Evolutionary conservation across 92 coral and sea anemone genomes (phyloP).

Genomic region (Paragorgia papillata): DNA sequence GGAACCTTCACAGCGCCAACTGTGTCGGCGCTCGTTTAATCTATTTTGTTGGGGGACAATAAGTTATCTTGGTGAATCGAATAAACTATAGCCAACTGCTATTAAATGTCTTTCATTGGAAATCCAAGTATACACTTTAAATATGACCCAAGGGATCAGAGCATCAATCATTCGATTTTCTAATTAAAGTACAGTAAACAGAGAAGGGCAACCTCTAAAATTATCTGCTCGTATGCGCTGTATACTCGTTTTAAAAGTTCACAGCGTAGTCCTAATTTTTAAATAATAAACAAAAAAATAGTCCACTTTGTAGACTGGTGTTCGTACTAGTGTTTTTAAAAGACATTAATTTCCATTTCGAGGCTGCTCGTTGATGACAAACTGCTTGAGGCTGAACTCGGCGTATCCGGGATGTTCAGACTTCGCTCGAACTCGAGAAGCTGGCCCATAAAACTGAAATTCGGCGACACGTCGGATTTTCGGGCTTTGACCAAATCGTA

Average conservation of each 20-base stretch:
- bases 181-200: conserved; percentile 1
- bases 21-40: conserved; percentile 22
- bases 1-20: not conserved
- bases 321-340: no score
- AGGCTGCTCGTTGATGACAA: conserved; percentile 78
- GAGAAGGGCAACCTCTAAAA: conserved; percentile 51
- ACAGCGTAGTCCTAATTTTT: no score
- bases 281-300: no score
- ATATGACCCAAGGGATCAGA: not conserved
- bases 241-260: conserved; percentile 9
- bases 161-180: conserved; percentile 30
- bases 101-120: conserved; percentile 35
- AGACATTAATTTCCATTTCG: conserved; percentile 69
- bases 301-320: no score
- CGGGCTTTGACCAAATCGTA: conserved; percentile 96
- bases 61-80: conserved; percentile 26
- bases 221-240: conserved; percentile 32
- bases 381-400: conserved; percentile 81
- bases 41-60: conserved; percentile 25
- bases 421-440: conserved; percentile 90
- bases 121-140: not conserved
- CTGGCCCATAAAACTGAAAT: conserved; percentile 99
- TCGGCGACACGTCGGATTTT: conserved; percentile 94
- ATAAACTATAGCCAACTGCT: conserved; percentile 29
- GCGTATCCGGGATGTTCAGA: conserved; percentile 65